These are phyloP conservation scores for Pyrrhosoma nymphula DNA, from an alignment of 2,888 invertebrate species.

Conservation along the genomic window DNA sequence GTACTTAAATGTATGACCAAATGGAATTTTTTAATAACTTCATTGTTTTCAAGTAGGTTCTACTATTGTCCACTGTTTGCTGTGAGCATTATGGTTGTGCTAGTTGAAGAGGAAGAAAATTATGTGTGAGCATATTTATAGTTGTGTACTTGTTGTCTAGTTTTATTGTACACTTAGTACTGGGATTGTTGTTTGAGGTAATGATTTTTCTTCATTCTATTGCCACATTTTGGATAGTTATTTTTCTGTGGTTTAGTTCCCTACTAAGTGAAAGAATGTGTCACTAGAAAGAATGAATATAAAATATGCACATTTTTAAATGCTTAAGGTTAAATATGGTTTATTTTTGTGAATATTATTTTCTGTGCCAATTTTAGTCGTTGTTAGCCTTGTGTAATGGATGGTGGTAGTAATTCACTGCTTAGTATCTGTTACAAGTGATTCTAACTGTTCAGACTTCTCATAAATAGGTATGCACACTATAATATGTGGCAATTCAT, in stretches of 20 bases:
- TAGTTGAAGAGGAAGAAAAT: not conserved
- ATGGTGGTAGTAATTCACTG: not conserved
- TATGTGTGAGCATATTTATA: not conserved
- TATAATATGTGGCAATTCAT: not conserved
- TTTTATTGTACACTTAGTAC: not conserved
- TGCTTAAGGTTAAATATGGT: not conserved
- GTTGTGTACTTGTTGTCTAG: not conserved
- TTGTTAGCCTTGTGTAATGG: not conserved
- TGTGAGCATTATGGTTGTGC: constrained; percentile 44
- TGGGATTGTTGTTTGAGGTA: constrained; percentile 33
- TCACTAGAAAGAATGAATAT: not conserved
- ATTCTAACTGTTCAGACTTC: not conserved
- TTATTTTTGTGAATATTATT: constrained; percentile 51
- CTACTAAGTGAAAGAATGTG: not conserved
- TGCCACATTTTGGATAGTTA: constrained; percentile 28
- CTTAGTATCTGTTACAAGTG: not conserved
- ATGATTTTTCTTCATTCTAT: constrained; percentile 20
- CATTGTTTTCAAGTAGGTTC: not conserved
- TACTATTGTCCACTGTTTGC: not conserved
- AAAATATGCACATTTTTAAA: constrained; percentile 38
- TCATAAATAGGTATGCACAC: not conserved
- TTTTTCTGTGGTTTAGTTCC: constrained; percentile 21
- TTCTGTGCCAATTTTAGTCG: not conserved
- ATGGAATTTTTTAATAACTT: not conserved
- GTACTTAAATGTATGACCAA: constrained; percentile 26